phyloP scores from a whole-genome alignment of 2,888 invertebrate genomes.

The Polydesmus complanatus region DNA sequence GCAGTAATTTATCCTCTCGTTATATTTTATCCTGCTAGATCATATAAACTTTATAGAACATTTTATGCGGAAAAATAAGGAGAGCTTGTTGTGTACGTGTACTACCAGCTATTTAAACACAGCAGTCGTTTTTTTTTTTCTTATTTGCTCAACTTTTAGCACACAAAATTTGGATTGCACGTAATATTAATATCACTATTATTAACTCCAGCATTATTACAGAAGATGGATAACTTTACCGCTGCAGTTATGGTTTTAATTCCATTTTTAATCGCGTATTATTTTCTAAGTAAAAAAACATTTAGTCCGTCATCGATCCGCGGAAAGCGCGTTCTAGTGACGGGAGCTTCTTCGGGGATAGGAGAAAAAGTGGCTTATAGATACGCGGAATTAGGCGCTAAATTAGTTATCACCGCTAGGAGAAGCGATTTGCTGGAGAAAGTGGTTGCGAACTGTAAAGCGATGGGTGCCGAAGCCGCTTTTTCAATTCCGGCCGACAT shows the following conservation, averaged over 20 bases:
- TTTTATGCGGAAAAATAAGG: too few relatives aligned
- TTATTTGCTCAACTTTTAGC: too few relatives aligned
- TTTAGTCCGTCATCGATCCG: not conserved
- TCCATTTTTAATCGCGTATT: not conserved
- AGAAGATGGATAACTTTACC: not conserved
- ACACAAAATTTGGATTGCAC: too few relatives aligned
- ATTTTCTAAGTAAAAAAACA: not conserved
- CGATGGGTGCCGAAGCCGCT: not conserved
- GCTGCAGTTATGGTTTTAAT: not conserved
- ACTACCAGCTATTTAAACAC: too few relatives aligned
- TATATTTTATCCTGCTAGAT: too few relatives aligned
- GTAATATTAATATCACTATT: too few relatives aligned
- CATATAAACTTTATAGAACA: too few relatives aligned
- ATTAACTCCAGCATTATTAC: too few relatives aligned
- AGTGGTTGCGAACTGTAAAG: not conserved
- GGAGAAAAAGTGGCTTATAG: constrained; percentile 32
- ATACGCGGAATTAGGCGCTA: constrained; percentile 27
- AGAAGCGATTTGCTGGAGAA: not conserved
- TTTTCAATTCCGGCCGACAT: not conserved
- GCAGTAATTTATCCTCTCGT: too few relatives aligned
- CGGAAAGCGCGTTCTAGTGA: constrained; percentile 29
- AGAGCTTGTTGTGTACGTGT: too few relatives aligned
- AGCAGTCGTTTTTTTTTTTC: too few relatives aligned
- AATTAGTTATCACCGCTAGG: constrained; percentile 5
- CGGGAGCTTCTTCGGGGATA: too few relatives aligned